phyloP scores from a whole-genome alignment of 2,888 invertebrate genomes.

The Pheosia gnoma region DNA sequence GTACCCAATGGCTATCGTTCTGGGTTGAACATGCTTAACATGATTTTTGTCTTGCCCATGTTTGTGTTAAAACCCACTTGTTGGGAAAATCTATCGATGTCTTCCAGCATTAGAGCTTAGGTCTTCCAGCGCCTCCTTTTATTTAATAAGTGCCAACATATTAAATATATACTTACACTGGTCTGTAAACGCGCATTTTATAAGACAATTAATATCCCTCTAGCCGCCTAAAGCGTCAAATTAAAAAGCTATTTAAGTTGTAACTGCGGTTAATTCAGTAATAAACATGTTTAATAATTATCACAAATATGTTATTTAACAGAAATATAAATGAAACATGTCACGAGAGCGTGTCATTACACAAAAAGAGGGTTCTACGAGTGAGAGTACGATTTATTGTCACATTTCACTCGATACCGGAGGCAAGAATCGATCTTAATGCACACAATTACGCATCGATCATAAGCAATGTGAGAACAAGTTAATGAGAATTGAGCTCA shows the following conservation, averaged over 20 bases:
- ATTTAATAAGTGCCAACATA: too few species aligned
- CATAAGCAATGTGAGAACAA: conserved; percentile 60
- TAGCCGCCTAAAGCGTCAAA: conserved; percentile 33
- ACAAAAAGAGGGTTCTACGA: conserved; percentile 12
- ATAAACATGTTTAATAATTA: conserved; percentile 35
- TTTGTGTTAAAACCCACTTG: too few species aligned
- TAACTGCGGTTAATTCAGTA: conserved; percentile 33
- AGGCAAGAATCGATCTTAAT: conserved; percentile 48
- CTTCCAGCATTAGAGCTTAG: too few species aligned
- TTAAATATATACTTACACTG: background rate
- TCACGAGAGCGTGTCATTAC: conserved; percentile 29
- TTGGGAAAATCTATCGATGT: too few species aligned
- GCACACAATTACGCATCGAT: conserved; percentile 55
- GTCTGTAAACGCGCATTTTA: conserved; percentile 6
- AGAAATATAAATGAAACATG: conserved; percentile 34
- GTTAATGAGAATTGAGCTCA: conserved; percentile 22
- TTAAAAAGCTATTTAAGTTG: conserved; percentile 33
- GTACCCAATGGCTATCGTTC: too few species aligned
- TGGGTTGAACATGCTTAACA: too few species aligned
- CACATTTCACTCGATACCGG: conserved; percentile 21
- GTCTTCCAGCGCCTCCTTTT: too few species aligned
- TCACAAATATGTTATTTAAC: conserved; percentile 29
- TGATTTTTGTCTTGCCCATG: too few species aligned
- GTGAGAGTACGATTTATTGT: conserved; percentile 25
- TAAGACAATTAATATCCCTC: conserved; percentile 21